phyloP scores from a whole-genome alignment of 2,113 vertebrate genomes.

The Atlantisia rogersi region DNA sequence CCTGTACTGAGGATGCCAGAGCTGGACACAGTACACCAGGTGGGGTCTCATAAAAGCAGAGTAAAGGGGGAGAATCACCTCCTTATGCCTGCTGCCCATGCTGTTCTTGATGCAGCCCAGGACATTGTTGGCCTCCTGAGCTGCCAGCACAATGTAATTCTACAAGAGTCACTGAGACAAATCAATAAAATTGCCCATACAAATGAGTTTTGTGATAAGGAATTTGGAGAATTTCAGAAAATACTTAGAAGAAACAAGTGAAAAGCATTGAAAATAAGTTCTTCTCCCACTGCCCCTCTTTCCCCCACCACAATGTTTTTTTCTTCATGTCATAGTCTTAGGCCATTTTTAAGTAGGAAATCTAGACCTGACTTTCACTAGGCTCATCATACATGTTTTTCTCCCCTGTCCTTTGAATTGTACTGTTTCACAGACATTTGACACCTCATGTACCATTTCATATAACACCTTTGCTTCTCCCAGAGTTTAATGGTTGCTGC shows the following conservation, averaged over 20 bases:
- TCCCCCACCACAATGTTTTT: neutral
- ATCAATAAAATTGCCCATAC: neutral
- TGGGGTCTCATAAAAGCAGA: too few relatives aligned
- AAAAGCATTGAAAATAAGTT: neutral
- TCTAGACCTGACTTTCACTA: neutral
- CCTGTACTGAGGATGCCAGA: too few relatives aligned
- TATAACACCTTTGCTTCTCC: neutral
- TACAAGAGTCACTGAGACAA: neutral
- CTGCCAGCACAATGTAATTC: neutral
- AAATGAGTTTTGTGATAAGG: neutral
- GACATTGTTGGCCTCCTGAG: too few relatives aligned
- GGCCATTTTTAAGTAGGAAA: neutral
- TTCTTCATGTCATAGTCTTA: neutral
- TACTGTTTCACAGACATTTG: neutral
- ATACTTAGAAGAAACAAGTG: neutral
- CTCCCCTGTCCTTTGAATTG: neutral
- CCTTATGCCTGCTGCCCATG: too few relatives aligned
- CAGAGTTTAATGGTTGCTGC: neutral
- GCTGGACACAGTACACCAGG: too few relatives aligned
- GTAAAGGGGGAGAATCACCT: too few relatives aligned
- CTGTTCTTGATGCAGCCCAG: too few relatives aligned
- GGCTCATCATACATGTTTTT: neutral
- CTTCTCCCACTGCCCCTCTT: neutral
- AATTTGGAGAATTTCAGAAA: neutral
- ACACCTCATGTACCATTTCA: neutral